Percentiles rank a stretch among this genome's conserved stretches.
These are phyloP conservation scores for Lordiphosa stackelbergi DNA, from an alignment of 1,140 invertebrate species.

Conservation along the genomic window DNA sequence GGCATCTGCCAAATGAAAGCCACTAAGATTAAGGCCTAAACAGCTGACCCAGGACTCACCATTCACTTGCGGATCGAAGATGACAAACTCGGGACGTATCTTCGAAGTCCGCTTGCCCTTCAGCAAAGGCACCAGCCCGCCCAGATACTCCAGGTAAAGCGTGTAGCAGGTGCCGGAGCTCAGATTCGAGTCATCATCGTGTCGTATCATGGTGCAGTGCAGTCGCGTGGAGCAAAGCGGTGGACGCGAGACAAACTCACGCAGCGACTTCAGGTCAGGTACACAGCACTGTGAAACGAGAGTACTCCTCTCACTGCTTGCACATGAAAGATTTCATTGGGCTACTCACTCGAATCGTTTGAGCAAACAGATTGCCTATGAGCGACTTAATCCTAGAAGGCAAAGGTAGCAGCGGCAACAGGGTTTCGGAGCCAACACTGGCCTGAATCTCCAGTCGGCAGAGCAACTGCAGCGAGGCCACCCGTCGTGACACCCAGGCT, in stretches of 20 bases:
- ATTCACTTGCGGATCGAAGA: constrained; percentile 94
- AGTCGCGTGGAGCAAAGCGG: constrained; percentile 89
- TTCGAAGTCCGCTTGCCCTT: constrained; percentile 97
- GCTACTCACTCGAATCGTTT: constrained; percentile 91
- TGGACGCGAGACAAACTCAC: constrained; percentile 95
- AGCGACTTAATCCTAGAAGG: constrained; percentile 90
- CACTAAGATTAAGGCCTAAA: background rate
- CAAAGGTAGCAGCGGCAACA: constrained; percentile 86
- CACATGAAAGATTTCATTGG: background rate
- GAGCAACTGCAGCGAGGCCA: constrained; percentile 92
- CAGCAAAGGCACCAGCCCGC: constrained; percentile 95
- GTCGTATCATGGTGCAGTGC: constrained; percentile 97
- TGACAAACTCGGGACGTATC: constrained; percentile 98
- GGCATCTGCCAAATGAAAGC: constrained; percentile 38
- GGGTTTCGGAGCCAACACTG: constrained; percentile 81
- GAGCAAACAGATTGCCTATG: constrained; percentile 93
- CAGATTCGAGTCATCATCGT: constrained; percentile 87
- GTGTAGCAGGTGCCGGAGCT: constrained; percentile 91
- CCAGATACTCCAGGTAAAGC: constrained; percentile 96
- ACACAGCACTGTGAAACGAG: constrained; percentile 89
- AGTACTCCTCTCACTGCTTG: background rate
- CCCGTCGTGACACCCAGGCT: constrained; percentile 92
- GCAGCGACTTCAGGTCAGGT: constrained; percentile 90
- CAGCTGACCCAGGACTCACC: constrained; percentile 77
- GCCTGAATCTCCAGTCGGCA: constrained; percentile 85